Base-by-base conservation (phyloP, 2,113 vertebrate genomes). In the Podarcis raffonei region DNA sequence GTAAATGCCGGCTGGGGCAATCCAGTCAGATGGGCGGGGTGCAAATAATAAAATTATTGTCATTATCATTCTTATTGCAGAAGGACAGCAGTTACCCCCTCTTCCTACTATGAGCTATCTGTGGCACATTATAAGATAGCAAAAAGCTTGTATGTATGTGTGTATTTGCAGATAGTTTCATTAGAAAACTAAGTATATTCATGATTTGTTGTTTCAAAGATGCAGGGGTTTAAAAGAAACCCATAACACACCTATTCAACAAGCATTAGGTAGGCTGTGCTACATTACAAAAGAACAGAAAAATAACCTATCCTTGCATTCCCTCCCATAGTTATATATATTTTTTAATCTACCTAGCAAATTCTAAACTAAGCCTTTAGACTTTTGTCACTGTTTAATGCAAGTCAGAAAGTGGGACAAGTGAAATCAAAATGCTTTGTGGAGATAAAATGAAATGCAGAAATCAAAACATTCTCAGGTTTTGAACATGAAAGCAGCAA, bases 401-500 rank as follows among this genome's bases (percentile, higher is more conserved):
- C 0, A 66, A 81, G 23, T 83, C 42, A 83, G 88, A 87, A 93
- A 37, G 7, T 86, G 85, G 39, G 37, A 83, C 0, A 88, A 80
- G 1, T 3, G 4, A 77, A 66, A 39, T 53, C 3, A 11, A 83
- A 89, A 84, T 77, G 85, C 5, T 92, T 68, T 83, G 9, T 9
- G 80, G 20, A 88, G 72, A 84, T 57, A 37, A 68, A 65, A 74
- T 74, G 22, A 13, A 85, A 81, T 81, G 39, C 30, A 66, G 48
- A 81, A 85, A 37, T 25, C 35, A 32, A 75, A 88, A 65, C 80
- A 30, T 82, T 39, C 25, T 82, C 53, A 88, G 18, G 71, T 88
- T 81, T 81, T 42, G 35, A 82, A 75, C 53, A 65, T 83, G 80
- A 82, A 88, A 82, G 71, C 18, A 75, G 71, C 37, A 82, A 81